Conservation (phyloP, 2,113 vertebrate genomes). For the Sardina pilchardus region DNA sequence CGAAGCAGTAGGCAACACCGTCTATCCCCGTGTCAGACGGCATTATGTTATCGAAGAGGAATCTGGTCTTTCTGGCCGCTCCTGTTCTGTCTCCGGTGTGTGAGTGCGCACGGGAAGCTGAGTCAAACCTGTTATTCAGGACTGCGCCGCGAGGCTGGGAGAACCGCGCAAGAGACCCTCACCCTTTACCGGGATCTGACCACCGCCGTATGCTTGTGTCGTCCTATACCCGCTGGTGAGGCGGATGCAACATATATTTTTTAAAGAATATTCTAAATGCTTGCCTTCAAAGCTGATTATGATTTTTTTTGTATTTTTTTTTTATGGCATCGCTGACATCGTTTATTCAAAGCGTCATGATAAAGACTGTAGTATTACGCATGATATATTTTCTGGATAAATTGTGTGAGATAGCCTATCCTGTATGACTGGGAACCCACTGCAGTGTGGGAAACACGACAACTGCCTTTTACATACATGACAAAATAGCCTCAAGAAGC, state of each 20-base stretch:
- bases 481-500: no score
- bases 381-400: background rate
- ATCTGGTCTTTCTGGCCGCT: constrained; percentile 63
- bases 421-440: background rate
- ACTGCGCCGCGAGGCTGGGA: background rate
- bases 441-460: background rate
- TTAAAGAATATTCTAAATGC: background rate
- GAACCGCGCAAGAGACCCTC: background rate
- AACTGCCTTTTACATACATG: no score
- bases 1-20: background rate
- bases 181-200: background rate
- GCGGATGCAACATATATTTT: constrained; percentile 8
- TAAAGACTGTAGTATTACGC: background rate
- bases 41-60: constrained; percentile 47
- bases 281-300: background rate
- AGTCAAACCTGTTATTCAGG: constrained; percentile 54
- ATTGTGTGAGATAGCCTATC: background rate
- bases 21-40: background rate
- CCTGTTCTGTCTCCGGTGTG: constrained; percentile 41
- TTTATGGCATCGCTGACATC: background rate
- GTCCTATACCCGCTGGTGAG: background rate
- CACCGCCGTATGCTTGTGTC: background rate
- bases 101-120: constrained; percentile 13
- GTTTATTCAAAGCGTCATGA: background rate
- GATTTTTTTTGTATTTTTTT: background rate